Conservation (phyloP, 2,888 invertebrate species). For the Hypselothyrea guttata region DNA sequence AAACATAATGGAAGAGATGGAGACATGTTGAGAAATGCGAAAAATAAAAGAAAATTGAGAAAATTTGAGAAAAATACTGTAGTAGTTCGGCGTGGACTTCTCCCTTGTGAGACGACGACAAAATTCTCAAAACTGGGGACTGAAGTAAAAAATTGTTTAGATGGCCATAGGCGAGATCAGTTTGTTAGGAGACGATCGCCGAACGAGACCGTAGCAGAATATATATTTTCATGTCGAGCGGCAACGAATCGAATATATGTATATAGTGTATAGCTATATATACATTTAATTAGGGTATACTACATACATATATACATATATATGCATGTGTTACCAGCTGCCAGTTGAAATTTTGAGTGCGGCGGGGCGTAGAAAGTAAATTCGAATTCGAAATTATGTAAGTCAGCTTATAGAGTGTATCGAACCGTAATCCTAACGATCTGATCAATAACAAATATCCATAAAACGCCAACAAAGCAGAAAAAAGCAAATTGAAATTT, state of each 20-base stretch:
- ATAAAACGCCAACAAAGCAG: constrained; percentile 12
- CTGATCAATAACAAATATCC: constrained; percentile 38
- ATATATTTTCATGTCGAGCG: constrained; percentile 61
- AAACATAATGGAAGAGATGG: constrained; percentile 33
- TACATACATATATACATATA: too few relatives aligned
- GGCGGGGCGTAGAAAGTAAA: constrained; percentile 61
- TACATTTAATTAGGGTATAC: constrained; percentile 34
- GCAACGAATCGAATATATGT: constrained; percentile 38
- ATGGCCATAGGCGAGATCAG: constrained; percentile 61
- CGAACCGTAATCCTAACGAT: constrained; percentile 6
- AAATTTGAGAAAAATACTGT: constrained; percentile 32
- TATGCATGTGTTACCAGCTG: constrained; percentile 66
- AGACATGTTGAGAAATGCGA: constrained; percentile 27
- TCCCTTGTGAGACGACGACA: constrained; percentile 47
- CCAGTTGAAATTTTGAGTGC: constrained; percentile 68
- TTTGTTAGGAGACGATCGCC: constrained; percentile 79
- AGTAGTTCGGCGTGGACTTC: constrained; percentile 55
- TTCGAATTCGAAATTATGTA: constrained; percentile 67
- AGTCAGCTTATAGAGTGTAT: constrained; percentile 41
- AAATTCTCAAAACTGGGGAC: constrained; percentile 23
- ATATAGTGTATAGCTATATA: constrained; percentile 42
- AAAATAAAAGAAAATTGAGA: constrained; percentile 17
- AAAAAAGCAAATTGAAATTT: constrained; percentile 16
- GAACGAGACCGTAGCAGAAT: constrained; percentile 74
- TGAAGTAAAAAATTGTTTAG: constrained; percentile 66